Conservation (phyloP, 2,797 vertebrate genomes). For the Eulemur albifrons region DNA sequence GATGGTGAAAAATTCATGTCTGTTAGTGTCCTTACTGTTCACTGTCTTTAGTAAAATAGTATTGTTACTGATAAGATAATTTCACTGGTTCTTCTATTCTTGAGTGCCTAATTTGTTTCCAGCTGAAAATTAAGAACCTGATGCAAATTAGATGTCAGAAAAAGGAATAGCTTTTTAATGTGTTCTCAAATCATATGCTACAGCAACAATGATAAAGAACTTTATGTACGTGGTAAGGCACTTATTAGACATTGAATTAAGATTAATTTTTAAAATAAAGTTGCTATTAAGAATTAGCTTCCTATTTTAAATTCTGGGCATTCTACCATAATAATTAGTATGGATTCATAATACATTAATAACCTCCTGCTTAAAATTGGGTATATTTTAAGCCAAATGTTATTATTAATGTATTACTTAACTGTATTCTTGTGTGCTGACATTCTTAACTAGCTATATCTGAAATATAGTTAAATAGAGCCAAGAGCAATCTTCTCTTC, state of each 20-base stretch:
- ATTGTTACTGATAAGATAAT: constrained; percentile 2
- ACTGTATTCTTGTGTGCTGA: not conserved
- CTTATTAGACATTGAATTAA: constrained; percentile 16
- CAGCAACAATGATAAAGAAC: not conserved
- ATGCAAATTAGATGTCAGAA: constrained; percentile 52
- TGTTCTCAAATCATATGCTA: not conserved
- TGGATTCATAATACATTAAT: constrained; percentile 64
- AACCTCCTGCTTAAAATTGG: constrained; percentile 43
- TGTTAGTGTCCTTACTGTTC: not conserved
- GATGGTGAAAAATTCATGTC: not conserved
- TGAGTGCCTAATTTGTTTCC: constrained; percentile 43
- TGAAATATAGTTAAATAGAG: constrained; percentile 65
- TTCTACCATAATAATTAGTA: constrained; percentile 62
- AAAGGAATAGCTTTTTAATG: not conserved
- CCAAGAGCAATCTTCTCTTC: constrained; percentile 42
- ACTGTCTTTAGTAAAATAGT: constrained; percentile 3
- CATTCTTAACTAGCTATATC: constrained; percentile 43
- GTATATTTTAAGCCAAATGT: constrained; percentile 72
- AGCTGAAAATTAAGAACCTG: constrained; percentile 38
- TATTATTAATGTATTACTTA: constrained; percentile 71
- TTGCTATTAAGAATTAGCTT: constrained; percentile 28
- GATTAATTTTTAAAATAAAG: constrained; percentile 18
- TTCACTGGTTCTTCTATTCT: constrained; percentile 21
- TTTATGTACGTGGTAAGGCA: not conserved
- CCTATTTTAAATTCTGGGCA: constrained; percentile 41